Base-by-base conservation (phyloP, 1,140 invertebrate species). In the silkworm (Bombyx mori) region DNA sequence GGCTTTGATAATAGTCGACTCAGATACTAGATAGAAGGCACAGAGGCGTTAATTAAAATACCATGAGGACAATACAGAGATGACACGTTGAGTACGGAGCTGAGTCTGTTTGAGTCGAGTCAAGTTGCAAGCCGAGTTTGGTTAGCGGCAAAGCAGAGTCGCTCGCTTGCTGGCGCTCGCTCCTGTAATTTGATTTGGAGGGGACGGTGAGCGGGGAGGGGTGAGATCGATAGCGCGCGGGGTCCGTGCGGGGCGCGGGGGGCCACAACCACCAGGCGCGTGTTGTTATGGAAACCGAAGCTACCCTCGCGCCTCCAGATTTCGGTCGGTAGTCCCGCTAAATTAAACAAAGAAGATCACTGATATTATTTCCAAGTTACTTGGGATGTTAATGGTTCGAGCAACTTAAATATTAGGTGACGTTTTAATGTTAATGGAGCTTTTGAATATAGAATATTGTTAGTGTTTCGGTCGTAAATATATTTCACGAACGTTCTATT, bases 131-230 rank as follows among this genome's bases (percentile, higher is more conserved):
- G 47, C 56, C 44, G 61, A 58, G 62, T 61, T 57, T 53, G 65
- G 61, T 65, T 56, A 52, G 56, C 55, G 18, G 51, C 49, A 44
- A 47, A 51, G 45, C 52, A 56, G 47, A 46, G 3, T 18, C 51
- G 64, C 66, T 68, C 71, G 70, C 72, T 69, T 63, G 73, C 73
- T 72, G 64, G 64, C 58, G 63, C 56, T 61, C 58, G 78, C 77
- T 79, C 77, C 75, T 83, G 82, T 84, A 86, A 84, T 82, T 86
- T 82, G 82, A 86, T 86, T 86, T 86, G 81, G 82, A 79, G 79
- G 73, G 77, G 72, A 52, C 57, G 65, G 61, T 7, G 45, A 54
- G 69, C 70, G 59, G 66, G 66, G 61, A 46, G 64, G 18, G 7
- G 56, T 52, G 54, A 63, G 82, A 86, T 86, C 82, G 82, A 86